Evolutionary conservation across 1,140 invertebrate species (phyloP).

Genomic region (Armadillidium nasatum): DNA sequence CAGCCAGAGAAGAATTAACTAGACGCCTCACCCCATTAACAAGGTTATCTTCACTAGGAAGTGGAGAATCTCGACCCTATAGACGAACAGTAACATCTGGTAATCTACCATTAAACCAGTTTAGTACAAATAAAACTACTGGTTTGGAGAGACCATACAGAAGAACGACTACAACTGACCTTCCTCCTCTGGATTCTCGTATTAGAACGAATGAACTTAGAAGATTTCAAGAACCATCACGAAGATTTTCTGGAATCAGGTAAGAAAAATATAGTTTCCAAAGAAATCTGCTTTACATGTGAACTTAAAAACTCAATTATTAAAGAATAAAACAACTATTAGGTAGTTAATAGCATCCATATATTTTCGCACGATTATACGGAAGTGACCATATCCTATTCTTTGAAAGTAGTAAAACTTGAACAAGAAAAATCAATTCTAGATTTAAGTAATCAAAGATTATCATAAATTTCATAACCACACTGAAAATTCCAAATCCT

Average conservation of each 20-base stretch:
- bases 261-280: too few species aligned
- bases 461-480: too few species aligned
- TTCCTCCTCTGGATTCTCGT: slow-evolving; percentile 35
- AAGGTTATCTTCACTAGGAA: slow-evolving; percentile 34
- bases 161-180: slow-evolving; percentile 41
- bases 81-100: slow-evolving; percentile 41
- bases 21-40: slow-evolving; percentile 41
- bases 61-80: slow-evolving; percentile 29
- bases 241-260: neutral
- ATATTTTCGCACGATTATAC: too few species aligned
- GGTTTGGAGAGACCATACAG: slow-evolving; percentile 28
- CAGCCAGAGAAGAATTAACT: slow-evolving; percentile 39
- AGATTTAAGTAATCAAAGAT: too few species aligned
- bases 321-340: too few species aligned
- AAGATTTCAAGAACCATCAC: neutral
- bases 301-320: too few species aligned
- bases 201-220: neutral
- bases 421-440: too few species aligned
- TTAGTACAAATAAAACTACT: slow-evolving; percentile 19
- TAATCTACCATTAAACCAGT: slow-evolving; percentile 23
- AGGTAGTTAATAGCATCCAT: too few species aligned
- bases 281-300: too few species aligned
- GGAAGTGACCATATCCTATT: too few species aligned
- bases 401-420: too few species aligned
- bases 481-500: too few species aligned